phyloP scores from a whole-genome alignment of 2,888 invertebrate species.

The Sminthurinus aureus region DNA sequence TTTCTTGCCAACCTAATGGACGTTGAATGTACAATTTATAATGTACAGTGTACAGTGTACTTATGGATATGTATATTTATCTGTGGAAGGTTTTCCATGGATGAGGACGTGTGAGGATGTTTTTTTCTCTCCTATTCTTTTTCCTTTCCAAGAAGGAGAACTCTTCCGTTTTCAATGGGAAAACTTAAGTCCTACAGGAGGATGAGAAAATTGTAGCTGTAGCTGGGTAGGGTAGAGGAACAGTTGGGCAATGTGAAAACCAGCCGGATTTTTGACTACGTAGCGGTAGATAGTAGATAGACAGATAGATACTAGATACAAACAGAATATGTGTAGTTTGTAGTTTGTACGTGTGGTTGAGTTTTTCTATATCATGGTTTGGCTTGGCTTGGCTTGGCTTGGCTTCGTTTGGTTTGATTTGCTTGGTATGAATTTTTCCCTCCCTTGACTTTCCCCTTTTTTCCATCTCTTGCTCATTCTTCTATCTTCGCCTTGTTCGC shows the following conservation, averaged over 20 bases:
- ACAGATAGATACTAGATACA: not conserved
- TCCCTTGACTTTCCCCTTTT: not conserved
- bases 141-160: not conserved
- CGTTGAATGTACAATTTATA: too few species aligned
- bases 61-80: too few species aligned
- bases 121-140: not conserved
- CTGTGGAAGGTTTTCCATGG: not conserved
- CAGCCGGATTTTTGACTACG: too few species aligned
- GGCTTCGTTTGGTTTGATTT: not conserved
- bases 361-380: not conserved
- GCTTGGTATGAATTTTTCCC: not conserved
- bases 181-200: not conserved
- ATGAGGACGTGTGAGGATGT: not conserved
- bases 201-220: not conserved
- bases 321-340: not conserved
- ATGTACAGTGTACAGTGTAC: too few species aligned
- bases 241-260: too few species aligned
- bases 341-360: not conserved
- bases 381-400: not conserved
- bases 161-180: constrained; percentile 1
- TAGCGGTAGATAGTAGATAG: too few species aligned
- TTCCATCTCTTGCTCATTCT: not conserved
- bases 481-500: not conserved
- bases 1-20: too few species aligned
- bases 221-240: not conserved